Evolutionary conservation across 1,140 invertebrate species (phyloP).

Genomic region (Ridgeia piscesae): DNA sequence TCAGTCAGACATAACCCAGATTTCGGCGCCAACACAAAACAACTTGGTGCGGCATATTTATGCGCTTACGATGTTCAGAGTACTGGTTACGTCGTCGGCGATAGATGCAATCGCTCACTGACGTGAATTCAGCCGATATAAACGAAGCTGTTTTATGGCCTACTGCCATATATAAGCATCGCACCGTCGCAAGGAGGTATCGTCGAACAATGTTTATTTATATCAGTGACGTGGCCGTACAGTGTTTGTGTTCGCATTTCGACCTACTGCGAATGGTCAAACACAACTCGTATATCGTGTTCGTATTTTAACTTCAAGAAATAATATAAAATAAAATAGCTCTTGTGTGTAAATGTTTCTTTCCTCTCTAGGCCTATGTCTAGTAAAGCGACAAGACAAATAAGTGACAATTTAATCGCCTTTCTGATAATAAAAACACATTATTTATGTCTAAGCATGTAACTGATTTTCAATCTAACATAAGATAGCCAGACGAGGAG

Average conservation of each 20-base stretch:
- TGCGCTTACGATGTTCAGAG: background rate
- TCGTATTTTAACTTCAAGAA: too few relatives aligned
- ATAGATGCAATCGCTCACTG: background rate
- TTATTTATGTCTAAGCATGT: too few relatives aligned
- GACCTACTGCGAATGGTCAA: background rate
- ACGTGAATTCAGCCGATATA: background rate
- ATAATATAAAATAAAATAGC: too few relatives aligned
- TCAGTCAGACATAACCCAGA: background rate
- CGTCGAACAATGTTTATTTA: background rate
- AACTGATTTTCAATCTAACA: too few relatives aligned
- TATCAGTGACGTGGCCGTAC: background rate
- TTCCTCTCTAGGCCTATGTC: too few relatives aligned
- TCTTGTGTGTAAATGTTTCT: too few relatives aligned
- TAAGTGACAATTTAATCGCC: too few relatives aligned
- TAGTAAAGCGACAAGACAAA: too few relatives aligned
- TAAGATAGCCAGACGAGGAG: too few relatives aligned
- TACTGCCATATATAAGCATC: background rate
- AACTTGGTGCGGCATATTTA: background rate
- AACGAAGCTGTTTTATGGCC: background rate
- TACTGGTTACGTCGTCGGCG: background rate
- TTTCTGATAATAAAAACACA: too few relatives aligned
- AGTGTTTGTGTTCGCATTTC: background rate
- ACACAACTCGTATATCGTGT: too few relatives aligned
- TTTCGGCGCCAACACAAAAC: background rate
- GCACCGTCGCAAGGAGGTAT: background rate